Conservation (phyloP, 2,797 vertebrate genomes). For the Dipus sagitta region DNA sequence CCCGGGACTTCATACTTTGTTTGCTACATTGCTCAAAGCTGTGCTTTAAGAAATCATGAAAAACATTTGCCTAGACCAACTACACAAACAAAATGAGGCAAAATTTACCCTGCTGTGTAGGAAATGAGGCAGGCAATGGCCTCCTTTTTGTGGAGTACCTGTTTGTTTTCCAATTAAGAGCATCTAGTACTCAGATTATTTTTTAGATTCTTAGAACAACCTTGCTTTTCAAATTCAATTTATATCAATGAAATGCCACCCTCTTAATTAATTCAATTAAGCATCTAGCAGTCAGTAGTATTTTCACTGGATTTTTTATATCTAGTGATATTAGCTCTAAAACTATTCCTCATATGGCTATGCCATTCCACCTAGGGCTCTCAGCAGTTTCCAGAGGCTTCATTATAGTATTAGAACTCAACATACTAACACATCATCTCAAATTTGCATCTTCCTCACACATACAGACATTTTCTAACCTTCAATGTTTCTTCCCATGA, state of each 20-base stretch:
- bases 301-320: not conserved
- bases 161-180: slow-evolving; percentile 49
- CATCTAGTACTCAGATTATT: not conserved
- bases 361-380: not conserved
- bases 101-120: not conserved
- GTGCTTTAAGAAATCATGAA: not conserved
- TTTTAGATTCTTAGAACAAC: not conserved
- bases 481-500: not conserved
- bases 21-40: not conserved
- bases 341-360: not conserved
- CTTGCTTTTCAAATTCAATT: not conserved
- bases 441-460: not conserved
- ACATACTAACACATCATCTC: not conserved
- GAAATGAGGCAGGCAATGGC: not conserved
- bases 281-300: not conserved
- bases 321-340: not conserved
- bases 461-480: not conserved
- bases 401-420: fast-evolving
- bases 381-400: fast-evolving
- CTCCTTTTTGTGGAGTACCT: not conserved
- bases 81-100: not conserved
- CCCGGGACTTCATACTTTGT: not conserved
- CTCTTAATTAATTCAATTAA: not conserved
- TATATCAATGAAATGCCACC: not conserved
- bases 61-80: not conserved